Percentiles rank a stretch among this genome's conserved stretches.
phyloP scores from a whole-genome alignment of 1,140 invertebrate species.

The Heterodera schachtii region DNA sequence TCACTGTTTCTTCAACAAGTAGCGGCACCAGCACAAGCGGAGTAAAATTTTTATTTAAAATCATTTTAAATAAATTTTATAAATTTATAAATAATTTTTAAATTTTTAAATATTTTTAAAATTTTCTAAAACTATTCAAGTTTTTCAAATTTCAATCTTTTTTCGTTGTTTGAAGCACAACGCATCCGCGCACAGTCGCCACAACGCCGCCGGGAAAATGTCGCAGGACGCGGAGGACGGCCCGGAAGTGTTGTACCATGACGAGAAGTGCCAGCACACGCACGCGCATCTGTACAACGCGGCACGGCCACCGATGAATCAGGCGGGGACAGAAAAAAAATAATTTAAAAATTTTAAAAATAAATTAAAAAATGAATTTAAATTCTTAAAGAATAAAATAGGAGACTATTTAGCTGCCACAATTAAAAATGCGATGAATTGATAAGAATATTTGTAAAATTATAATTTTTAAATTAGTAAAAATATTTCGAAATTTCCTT shows the following conservation, averaged over 20 bases:
- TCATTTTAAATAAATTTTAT: background rate
- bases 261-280: slow-evolving; percentile 3
- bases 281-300: slow-evolving; percentile 24
- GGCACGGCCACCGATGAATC: slow-evolving; percentile 52
- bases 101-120: background rate
- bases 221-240: slow-evolving; percentile 56
- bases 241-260: slow-evolving; percentile 41
- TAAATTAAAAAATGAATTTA: too few species aligned
- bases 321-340: background rate
- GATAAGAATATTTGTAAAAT: too few species aligned
- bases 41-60: background rate
- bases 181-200: background rate
- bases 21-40: slow-evolving; percentile 9
- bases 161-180: too few species aligned
- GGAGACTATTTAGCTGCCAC: too few species aligned
- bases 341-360: background rate
- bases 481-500: slow-evolving; percentile 9
- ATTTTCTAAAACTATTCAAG: background rate
- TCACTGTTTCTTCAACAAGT: background rate
- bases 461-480: too few species aligned
- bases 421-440: too few species aligned
- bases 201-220: slow-evolving; percentile 25
- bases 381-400: too few species aligned
- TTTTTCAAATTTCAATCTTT: too few species aligned
- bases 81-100: background rate